These are phyloP conservation scores for Liopterus haemorrhoidalis DNA, from an alignment of 2,888 invertebrate genomes.

Conservation along the genomic window DNA sequence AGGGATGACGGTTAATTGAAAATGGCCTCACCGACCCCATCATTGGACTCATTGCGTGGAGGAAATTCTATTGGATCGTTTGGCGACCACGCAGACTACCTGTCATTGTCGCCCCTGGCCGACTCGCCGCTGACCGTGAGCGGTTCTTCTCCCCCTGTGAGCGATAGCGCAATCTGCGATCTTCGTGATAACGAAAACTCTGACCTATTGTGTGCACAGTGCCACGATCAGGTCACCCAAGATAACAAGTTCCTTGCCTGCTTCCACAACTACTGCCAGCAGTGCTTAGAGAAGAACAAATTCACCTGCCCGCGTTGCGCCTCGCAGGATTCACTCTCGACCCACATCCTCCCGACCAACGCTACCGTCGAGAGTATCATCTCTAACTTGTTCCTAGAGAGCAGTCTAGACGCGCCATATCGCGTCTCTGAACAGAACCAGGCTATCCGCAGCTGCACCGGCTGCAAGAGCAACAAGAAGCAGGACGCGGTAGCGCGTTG, in stretches of 20 bases:
- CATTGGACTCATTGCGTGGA: slow-evolving; percentile 85
- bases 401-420: slow-evolving; percentile 34
- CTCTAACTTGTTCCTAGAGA: slow-evolving; percentile 42
- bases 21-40: slow-evolving; percentile 91
- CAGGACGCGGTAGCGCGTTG: slow-evolving; percentile 93
- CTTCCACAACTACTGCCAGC: slow-evolving; percentile 79
- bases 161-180: slow-evolving; percentile 77
- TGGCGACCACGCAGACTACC: slow-evolving; percentile 71
- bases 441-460: slow-evolving; percentile 79
- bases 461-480: slow-evolving; percentile 92
- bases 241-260: slow-evolving; percentile 73
- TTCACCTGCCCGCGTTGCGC: slow-evolving; percentile 68
- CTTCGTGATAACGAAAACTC: slow-evolving; percentile 50
- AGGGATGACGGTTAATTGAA: slow-evolving; percentile 86
- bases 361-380: slow-evolving; percentile 46
- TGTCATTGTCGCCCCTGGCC: slow-evolving; percentile 53
- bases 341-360: slow-evolving; percentile 32
- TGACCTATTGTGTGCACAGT: slow-evolving; percentile 56
- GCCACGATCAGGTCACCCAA: slow-evolving; percentile 69
- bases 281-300: slow-evolving; percentile 73
- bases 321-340: slow-evolving; percentile 45
- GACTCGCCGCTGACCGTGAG: slow-evolving; percentile 76
- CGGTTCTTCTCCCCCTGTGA: slow-evolving; percentile 81
- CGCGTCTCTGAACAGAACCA: slow-evolving; percentile 40
- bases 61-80: slow-evolving; percentile 88